Conservation (phyloP, 2,113 vertebrate genomes). For the Pipa parva region DNA sequence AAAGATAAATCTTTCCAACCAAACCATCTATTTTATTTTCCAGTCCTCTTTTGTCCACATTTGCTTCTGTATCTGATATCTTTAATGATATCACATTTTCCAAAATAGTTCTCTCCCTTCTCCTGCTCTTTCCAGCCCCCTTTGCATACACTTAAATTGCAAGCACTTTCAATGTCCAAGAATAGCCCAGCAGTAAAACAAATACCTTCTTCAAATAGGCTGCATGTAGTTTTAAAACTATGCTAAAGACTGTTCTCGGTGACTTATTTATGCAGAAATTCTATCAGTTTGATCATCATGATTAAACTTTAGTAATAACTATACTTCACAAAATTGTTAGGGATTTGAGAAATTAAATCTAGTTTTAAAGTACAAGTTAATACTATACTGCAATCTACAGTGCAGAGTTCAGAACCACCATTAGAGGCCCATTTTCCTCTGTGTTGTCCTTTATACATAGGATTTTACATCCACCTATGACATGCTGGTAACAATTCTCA, state of each 20-base stretch:
- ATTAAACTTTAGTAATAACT: background rate
- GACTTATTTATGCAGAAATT: no score
- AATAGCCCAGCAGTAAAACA: constrained; percentile 40
- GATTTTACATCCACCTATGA: no score
- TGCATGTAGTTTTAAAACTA: constrained; percentile 14
- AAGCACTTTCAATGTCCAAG: constrained; percentile 38
- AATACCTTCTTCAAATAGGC: constrained; percentile 29
- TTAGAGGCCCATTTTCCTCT: no score
- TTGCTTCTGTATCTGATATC: constrained; percentile 28
- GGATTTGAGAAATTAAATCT: no score
- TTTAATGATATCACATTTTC: constrained; percentile 24
- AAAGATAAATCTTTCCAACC: background rate
- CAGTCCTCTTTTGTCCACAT: background rate
- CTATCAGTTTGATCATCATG: no score
- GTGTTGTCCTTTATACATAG: no score
- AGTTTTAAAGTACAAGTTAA: no score
- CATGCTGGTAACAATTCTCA: no score
- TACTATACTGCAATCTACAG: no score
- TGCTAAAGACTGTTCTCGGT: background rate
- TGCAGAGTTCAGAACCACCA: no score
- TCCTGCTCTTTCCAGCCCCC: constrained; percentile 15
- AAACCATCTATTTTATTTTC: constrained; percentile 8
- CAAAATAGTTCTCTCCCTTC: constrained; percentile 31
- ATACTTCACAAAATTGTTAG: background rate
- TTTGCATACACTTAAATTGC: constrained; percentile 35